phyloP scores from a whole-genome alignment of 2,888 invertebrate species.

The Cybosia mesomella region DNA sequence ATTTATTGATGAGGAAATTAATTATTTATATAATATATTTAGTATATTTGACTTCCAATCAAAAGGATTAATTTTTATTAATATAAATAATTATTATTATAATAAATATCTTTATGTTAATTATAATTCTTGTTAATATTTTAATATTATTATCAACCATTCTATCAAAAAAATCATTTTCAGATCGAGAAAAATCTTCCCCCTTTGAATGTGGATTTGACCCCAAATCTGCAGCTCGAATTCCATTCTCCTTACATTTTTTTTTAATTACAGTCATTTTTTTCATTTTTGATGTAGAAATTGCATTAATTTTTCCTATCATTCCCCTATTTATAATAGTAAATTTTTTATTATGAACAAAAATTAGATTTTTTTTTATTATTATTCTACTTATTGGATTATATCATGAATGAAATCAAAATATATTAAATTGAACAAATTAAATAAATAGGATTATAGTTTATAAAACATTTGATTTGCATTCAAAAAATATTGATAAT shows the following conservation, averaged over 20 bases:
- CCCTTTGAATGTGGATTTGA: conserved; percentile 87
- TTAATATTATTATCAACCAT: conserved; percentile 83
- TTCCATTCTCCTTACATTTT: conserved; percentile 83
- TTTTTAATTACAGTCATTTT: conserved; percentile 90
- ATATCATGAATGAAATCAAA: conserved; percentile 79
- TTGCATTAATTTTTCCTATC: conserved; percentile 88
- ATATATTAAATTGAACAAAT: conserved; percentile 76
- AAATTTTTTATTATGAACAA: conserved; percentile 65
- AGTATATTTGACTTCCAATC: conserved; percentile 92
- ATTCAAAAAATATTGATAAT: conserved; percentile 73
- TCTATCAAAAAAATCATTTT: conserved; percentile 86
- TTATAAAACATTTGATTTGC: conserved; percentile 77
- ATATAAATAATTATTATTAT: conserved; percentile 87
- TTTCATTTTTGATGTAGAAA: conserved; percentile 92
- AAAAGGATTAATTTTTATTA: conserved; percentile 87
- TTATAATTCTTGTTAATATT: conserved; percentile 76
- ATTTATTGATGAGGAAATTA: conserved; percentile 90
- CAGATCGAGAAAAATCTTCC: conserved; percentile 88
- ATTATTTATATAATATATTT: conserved; percentile 89
- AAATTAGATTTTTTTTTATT: conserved; percentile 77
- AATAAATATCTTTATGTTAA: conserved; percentile 63
- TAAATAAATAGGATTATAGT: conserved; percentile 72
- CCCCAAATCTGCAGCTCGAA: conserved; percentile 70
- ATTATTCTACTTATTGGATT: conserved; percentile 83
- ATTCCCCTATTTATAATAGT: conserved; percentile 73